Evolutionary conservation across 1,140 invertebrate species (phyloP), one percentile per base, ranked within the genome.

Genomic region (Lasioglossum baleicum): DNA sequence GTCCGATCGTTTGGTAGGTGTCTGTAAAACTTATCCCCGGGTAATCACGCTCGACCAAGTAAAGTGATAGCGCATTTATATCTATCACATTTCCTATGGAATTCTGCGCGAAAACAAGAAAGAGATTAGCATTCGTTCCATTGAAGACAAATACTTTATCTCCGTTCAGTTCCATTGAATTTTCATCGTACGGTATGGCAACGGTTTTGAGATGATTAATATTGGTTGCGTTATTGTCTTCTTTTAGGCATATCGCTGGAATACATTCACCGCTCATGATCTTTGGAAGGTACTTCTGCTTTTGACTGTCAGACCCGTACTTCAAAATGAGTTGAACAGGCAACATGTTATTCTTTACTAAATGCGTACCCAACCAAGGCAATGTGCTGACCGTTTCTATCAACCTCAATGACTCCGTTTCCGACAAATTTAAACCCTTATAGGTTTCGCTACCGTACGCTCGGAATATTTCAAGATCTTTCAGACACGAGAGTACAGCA

Each of bases 1-100:
- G 96, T 0, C 97, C 97, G 88, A 97, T 94, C 61, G 96, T 97
- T 71, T 96, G 94, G 81, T 96, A 95, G n/a, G 94, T 93, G 17
- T 95, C 93, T 15, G 95, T 95, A 86, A 94, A 94, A 1, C 94
- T 94, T 0, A 98, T 94, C 35, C 97, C 97, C 13, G 94, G 94
- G 86, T 94, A 95, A 35, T 92, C 90, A 75, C 95, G 92, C 80
- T 98, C 97, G 2, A 98, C 96, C 72, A 98, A 93, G 85, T 98
- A 97, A 6, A 96, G 94, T 0, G 95, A 95, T 0, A 96, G 90
- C 83, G 92, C 80, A 0, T 92, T 87, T 77, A 75, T 81, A 84
- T 81, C 0, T 10, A 0, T 10, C 56, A 6, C 70, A 75, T 86
- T 83, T 0, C n/a, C 0, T 6, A 83, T 78, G 8, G 86, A 63